phyloP scores from a whole-genome alignment of 2,797 vertebrate genomes.

The Poecilia wingei region DNA sequence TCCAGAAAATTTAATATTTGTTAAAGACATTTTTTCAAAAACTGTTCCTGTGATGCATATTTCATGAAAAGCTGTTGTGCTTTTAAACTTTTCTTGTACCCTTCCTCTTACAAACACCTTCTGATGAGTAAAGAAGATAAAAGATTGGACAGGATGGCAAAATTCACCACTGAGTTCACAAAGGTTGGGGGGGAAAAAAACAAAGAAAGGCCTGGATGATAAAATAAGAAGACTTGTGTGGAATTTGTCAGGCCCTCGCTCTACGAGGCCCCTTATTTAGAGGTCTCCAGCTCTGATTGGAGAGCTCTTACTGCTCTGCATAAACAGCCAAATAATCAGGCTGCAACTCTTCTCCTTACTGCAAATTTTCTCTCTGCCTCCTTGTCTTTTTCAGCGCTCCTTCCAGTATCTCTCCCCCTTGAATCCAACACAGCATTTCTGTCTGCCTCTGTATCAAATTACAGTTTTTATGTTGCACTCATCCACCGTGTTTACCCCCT shows the following conservation, averaged over 20 bases:
- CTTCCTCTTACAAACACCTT: constrained; percentile 65
- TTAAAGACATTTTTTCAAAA: background rate
- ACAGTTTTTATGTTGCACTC: constrained; percentile 69
- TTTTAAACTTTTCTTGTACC: constrained; percentile 32
- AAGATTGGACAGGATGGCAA: constrained; percentile 44
- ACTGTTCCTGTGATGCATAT: background rate
- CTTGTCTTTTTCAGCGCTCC: constrained; percentile 46
- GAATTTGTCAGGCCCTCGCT: constrained; percentile 65
- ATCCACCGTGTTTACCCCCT: constrained; percentile 26
- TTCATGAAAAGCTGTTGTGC: background rate
- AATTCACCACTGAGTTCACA: constrained; percentile 54
- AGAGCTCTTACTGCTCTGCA: constrained; percentile 73
- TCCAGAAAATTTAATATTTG: background rate
- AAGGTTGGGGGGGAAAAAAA: constrained; percentile 54
- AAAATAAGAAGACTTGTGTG: constrained; percentile 58
- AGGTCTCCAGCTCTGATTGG: constrained; percentile 76
- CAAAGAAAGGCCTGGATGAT: constrained; percentile 48
- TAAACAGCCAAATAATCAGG: constrained; percentile 79
- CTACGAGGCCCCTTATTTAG: constrained; percentile 69
- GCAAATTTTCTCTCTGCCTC: constrained; percentile 46
- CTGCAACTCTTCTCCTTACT: constrained; percentile 48
- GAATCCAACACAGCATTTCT: constrained; percentile 47
- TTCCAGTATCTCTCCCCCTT: constrained; percentile 36
- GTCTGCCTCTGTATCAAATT: constrained; percentile 60
- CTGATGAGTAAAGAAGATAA: constrained; percentile 64